Evolutionary conservation across 2,888 invertebrate genomes (phyloP).

Genomic region (Cheilosia impressa): DNA sequence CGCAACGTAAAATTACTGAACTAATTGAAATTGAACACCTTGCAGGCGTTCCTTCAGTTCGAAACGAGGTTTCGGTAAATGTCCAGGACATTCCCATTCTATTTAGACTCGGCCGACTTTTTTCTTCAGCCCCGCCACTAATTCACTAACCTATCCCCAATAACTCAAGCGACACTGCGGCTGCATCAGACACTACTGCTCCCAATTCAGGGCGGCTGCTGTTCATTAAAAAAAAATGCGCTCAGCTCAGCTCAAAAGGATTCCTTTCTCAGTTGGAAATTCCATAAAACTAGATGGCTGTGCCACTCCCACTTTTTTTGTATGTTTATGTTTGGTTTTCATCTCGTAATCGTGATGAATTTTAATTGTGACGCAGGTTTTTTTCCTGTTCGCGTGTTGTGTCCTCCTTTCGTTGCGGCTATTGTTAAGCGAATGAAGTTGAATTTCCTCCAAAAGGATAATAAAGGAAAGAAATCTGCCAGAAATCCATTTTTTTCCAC

Average conservation of each 20-base stretch:
- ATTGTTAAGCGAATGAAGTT: slow-evolving; percentile 72
- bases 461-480: slow-evolving; percentile 37
- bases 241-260: slow-evolving; percentile 27
- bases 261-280: slow-evolving; percentile 30
- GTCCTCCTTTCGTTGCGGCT: slow-evolving; percentile 49
- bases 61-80: too few relatives aligned
- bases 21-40: too few relatives aligned
- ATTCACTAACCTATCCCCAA: background rate
- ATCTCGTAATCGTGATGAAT: slow-evolving; percentile 74
- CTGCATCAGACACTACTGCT: slow-evolving; percentile 35
- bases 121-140: too few relatives aligned
- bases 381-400: slow-evolving; percentile 33
- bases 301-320: slow-evolving; percentile 49
- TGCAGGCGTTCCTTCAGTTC: too few relatives aligned
- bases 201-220: background rate
- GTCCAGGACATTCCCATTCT: too few relatives aligned
- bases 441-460: slow-evolving; percentile 72
- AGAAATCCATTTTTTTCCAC: slow-evolving; percentile 35
- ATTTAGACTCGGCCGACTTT: too few relatives aligned
- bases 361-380: slow-evolving; percentile 74
- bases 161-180: background rate
- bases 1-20: too few relatives aligned
- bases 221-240: slow-evolving; percentile 26
- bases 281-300: slow-evolving; percentile 29
- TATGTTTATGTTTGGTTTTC: slow-evolving; percentile 63